phyloP scores from a whole-genome alignment of 2,113 vertebrate species.

The Myiagra hebetior region DNA sequence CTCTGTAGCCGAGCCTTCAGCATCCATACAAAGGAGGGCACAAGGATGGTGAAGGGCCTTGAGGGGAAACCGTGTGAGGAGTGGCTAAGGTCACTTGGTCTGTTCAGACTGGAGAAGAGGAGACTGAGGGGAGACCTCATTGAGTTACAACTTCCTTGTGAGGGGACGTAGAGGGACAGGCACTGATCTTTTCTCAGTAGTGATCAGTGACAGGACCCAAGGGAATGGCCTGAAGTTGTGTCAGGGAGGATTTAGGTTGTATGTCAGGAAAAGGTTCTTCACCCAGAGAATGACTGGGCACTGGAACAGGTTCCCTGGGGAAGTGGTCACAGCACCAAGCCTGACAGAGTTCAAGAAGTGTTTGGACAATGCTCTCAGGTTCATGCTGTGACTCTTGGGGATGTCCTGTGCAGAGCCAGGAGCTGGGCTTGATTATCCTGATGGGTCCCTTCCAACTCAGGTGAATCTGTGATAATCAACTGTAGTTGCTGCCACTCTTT shows the following conservation, averaged over 20 bases:
- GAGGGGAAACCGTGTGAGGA: fast-evolving
- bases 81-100: not conserved
- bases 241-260: not conserved
- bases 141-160: not conserved
- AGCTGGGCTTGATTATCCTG: not conserved
- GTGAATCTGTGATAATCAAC: not conserved
- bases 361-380: not conserved
- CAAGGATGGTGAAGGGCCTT: not conserved
- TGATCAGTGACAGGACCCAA: not conserved
- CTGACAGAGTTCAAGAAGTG: not conserved
- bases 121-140: not conserved
- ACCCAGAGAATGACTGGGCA: fast-evolving
- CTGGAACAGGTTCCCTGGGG: not conserved
- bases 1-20: no score
- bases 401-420: not conserved
- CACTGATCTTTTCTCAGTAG: not conserved
- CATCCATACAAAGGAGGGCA: not conserved
- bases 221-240: not conserved
- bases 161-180: no score
- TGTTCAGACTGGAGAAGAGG: not conserved
- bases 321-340: not conserved
- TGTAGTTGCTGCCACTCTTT: not conserved
- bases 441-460: not conserved
- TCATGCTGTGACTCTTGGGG: not conserved
- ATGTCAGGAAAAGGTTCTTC: not conserved